These are phyloP conservation scores for Aphis craccivora DNA, from an alignment of 1,140 invertebrate species.

Conservation along the genomic window DNA sequence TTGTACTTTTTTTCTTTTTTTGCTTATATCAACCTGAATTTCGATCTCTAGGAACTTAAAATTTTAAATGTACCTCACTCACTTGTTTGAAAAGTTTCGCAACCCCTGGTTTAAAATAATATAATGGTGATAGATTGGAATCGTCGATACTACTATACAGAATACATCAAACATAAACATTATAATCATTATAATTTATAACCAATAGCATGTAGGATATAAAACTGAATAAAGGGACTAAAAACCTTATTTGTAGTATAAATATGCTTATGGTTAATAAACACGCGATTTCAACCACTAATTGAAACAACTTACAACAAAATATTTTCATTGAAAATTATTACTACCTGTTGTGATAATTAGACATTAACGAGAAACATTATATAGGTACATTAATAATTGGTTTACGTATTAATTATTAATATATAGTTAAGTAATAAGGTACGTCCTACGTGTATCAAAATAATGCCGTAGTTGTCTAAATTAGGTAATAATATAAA, in stretches of 20 bases:
- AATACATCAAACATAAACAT: neutral
- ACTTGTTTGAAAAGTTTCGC: too few relatives aligned
- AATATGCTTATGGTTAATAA: neutral
- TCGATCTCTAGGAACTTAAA: too few relatives aligned
- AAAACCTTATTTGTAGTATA: neutral
- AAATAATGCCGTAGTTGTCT: neutral
- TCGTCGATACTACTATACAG: neutral
- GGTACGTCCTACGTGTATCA: neutral
- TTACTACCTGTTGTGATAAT: neutral
- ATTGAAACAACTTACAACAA: constrained; percentile 18
- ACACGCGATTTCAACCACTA: constrained; percentile 19
- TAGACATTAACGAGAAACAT: neutral
- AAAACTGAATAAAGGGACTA: neutral
- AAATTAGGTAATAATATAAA: neutral
- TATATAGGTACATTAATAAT: neutral
- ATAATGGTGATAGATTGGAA: neutral
- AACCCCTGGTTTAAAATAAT: neutral
- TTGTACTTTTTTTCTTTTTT: too few relatives aligned
- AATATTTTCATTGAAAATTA: neutral
- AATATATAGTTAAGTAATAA: neutral
- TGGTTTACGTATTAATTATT: neutral
- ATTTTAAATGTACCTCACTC: too few relatives aligned
- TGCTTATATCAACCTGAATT: too few relatives aligned
- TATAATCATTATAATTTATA: neutral
- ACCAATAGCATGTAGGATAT: neutral